Percentiles rank a stretch among this genome's conserved stretches.
phyloP scores from a whole-genome alignment of 2,888 invertebrate genomes.

The Tachystola acroxantha region DNA sequence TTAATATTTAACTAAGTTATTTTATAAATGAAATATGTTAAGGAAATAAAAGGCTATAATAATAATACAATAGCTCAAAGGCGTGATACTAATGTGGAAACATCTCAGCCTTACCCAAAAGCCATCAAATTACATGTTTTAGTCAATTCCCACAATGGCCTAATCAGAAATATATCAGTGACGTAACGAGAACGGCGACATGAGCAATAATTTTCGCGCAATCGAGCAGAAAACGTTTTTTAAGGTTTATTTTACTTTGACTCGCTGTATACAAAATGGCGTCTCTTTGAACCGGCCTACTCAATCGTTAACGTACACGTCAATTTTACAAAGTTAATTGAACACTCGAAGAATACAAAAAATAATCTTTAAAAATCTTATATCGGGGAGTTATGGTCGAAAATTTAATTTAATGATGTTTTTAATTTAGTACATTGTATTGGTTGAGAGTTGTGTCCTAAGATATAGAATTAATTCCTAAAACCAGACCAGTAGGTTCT shows the following conservation, averaged over 20 bases:
- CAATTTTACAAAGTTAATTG: slow-evolving; percentile 8
- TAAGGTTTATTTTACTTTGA: slow-evolving; percentile 15
- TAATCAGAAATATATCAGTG: neutral
- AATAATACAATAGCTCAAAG: no score
- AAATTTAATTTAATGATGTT: no score
- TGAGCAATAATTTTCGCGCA: slow-evolving; percentile 18
- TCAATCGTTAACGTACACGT: slow-evolving; percentile 13
- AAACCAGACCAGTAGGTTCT: no score
- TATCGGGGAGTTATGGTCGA: neutral
- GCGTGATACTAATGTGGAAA: no score
- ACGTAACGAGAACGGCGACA: slow-evolving; percentile 11
- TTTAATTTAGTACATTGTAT: no score
- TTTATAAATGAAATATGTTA: no score
- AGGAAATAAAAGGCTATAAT: no score
- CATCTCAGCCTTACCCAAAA: no score
- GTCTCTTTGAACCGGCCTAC: slow-evolving; percentile 17
- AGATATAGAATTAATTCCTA: no score
- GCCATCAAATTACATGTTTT: no score
- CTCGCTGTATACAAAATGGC: slow-evolving; percentile 14
- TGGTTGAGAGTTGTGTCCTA: no score
- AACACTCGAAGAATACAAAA: neutral
- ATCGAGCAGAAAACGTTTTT: slow-evolving; percentile 19
- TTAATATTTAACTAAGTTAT: no score
- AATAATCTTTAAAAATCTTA: neutral
- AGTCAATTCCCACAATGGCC: neutral